These are phyloP conservation scores for Tragelaphus buxtoni DNA, from an alignment of 2,113 vertebrate genomes.

Conservation along the genomic window DNA sequence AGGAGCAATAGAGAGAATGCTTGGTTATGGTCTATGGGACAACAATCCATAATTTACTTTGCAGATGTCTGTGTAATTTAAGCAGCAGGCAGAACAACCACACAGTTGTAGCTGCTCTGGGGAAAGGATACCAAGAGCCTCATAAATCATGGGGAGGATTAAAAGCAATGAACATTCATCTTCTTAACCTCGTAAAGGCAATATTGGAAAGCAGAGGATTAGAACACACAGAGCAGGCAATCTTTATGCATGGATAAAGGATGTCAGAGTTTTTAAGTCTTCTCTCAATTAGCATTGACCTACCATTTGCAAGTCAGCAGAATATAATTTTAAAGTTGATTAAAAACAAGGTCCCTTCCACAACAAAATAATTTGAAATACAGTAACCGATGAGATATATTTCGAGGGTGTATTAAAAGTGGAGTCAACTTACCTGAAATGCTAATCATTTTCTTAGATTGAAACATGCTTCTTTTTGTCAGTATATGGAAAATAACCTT, in stretches of 20 bases:
- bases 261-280: constrained; percentile 68
- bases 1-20: constrained; percentile 53
- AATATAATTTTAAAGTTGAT: constrained; percentile 23
- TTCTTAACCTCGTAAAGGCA: constrained; percentile 83
- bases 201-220: constrained; percentile 81
- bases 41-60: constrained; percentile 80
- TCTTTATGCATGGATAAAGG: constrained; percentile 78
- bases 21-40: constrained; percentile 65
- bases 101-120: constrained; percentile 75
- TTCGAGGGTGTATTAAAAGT: background rate
- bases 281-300: constrained; percentile 57
- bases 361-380: constrained; percentile 33
- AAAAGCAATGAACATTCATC: constrained; percentile 90
- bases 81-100: constrained; percentile 70
- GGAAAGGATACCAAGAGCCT: constrained; percentile 77
- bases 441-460: background rate
- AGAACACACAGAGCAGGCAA: constrained; percentile 80
- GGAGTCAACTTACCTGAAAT: background rate
- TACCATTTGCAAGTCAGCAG: constrained; percentile 28
- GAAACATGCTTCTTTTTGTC: background rate
- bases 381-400: background rate
- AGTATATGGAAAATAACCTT: background rate
- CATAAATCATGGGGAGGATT: constrained; percentile 89
- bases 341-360: background rate
- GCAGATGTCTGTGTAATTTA: constrained; percentile 81